A percentile compares a stretch with the other conserved stretches of the same genome.
Evolutionary conservation across 2,797 vertebrate genomes (phyloP).

Genomic region (Antrozous pallidus): DNA sequence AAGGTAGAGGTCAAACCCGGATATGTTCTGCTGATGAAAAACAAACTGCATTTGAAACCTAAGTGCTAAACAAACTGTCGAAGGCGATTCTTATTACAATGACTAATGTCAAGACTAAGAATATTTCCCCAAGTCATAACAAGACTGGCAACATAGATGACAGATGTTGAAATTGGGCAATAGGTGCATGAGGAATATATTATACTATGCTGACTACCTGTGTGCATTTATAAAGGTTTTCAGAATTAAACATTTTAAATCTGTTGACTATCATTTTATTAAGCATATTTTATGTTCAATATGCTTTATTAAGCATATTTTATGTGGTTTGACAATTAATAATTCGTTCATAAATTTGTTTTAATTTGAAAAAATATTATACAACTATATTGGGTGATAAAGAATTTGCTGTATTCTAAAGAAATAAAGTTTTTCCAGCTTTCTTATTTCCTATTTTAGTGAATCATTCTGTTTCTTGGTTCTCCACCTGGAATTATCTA

Average conservation of each 20-base stretch:
- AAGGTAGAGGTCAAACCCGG: neutral
- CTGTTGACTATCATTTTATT: neutral
- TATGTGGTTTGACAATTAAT: constrained; percentile 1
- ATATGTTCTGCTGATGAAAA: neutral
- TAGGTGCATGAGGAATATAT: neutral
- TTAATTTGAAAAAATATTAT: neutral
- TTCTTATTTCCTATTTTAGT: neutral
- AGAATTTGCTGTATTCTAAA: neutral
- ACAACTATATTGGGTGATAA: neutral
- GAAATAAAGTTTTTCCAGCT: neutral
- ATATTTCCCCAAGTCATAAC: constrained; percentile 15
- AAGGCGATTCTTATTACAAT: constrained; percentile 7
- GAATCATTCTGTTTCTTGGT: neutral
- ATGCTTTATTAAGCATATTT: constrained; percentile 18
- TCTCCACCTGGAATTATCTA: neutral
- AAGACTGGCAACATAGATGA: neutral
- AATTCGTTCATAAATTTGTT: neutral
- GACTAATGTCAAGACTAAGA: neutral
- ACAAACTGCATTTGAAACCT: neutral
- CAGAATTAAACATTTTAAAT: neutral
- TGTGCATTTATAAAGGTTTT: neutral
- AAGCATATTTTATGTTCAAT: neutral
- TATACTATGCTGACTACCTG: neutral
- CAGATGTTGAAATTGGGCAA: neutral
- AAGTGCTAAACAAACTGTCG: neutral